phyloP scores from a whole-genome alignment of 2,113 vertebrate species.

The Saguinus imperator region DNA sequence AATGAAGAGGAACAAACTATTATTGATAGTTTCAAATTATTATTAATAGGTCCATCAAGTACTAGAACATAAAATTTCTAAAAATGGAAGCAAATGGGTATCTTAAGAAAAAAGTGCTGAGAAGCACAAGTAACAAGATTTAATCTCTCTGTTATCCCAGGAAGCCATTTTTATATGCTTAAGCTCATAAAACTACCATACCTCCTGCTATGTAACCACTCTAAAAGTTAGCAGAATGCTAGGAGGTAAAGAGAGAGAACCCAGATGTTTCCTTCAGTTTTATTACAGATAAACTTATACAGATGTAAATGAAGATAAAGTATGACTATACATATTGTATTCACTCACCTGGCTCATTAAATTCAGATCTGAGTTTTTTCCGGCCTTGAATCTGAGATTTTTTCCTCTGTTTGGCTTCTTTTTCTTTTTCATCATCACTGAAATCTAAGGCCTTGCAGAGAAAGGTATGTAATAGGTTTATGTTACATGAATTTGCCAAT shows the following conservation, averaged over 20 bases:
- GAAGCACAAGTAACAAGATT: not conserved
- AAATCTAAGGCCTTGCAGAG: constrained; percentile 91
- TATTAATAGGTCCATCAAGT: not conserved
- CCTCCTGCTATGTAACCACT: not conserved
- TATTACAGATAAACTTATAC: not conserved
- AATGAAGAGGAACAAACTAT: not conserved
- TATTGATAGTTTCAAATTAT: too few species aligned
- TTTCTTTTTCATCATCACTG: constrained; percentile 96
- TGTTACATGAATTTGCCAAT: not conserved
- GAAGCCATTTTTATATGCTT: not conserved
- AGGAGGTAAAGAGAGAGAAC: not conserved
- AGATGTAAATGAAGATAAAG: constrained; percentile 16
- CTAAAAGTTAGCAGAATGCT: not conserved
- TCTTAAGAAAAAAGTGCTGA: not conserved
- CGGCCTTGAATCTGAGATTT: constrained; percentile 82
- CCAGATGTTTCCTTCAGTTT: not conserved
- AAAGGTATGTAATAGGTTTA: not conserved
- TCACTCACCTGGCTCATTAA: constrained; percentile 79
- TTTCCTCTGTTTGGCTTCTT: constrained; percentile 89
- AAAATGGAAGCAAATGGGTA: not conserved
- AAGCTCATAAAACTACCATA: not conserved
- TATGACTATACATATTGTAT: not conserved
- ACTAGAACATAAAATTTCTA: not conserved
- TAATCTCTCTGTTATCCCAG: not conserved
- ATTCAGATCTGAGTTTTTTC: constrained; percentile 81